Conservation (phyloP, 2,888 invertebrate genomes). For the Drosophila paranaensis region DNA sequence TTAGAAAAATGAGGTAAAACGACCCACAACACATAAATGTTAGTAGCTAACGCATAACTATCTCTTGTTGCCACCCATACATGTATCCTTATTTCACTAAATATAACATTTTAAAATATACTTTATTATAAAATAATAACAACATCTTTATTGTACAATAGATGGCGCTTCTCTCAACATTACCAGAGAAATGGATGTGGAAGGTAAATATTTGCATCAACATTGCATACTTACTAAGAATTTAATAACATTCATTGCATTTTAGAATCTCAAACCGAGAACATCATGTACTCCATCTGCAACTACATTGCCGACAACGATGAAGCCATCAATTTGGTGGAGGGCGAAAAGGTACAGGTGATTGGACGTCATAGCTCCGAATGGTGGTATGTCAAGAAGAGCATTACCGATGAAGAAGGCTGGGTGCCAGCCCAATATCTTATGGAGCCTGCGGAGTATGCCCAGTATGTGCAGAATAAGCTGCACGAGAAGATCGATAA, state of each 20-base stretch:
- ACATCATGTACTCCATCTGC: conserved; percentile 92
- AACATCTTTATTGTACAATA: conserved; percentile 82
- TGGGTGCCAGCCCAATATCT: conserved; percentile 97
- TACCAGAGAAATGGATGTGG: conserved; percentile 88
- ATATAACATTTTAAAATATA: not conserved
- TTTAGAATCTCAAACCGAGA: conserved; percentile 87
- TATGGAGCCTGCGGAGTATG: conserved; percentile 92
- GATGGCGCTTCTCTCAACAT: conserved; percentile 91
- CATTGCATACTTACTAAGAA: not conserved
- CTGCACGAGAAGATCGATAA: conserved; percentile 96
- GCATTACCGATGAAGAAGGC: conserved; percentile 95
- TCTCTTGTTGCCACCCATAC: conserved; percentile 29
- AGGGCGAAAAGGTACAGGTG: conserved; percentile 95
- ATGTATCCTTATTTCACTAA: conserved; percentile 14
- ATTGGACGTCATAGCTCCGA: conserved; percentile 93
- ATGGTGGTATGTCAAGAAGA: conserved; percentile 97
- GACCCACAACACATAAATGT: conserved; percentile 61
- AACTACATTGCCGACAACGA: conserved; percentile 94
- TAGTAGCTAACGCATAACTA: conserved; percentile 73
- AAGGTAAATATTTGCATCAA: conserved; percentile 80
- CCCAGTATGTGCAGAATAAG: conserved; percentile 93
- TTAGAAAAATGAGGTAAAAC: conserved; percentile 82
- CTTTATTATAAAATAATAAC: not conserved
- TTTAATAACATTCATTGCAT: not conserved
- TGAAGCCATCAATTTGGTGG: conserved; percentile 94